These are phyloP conservation scores for Tragelaphus imberbis DNA, from an alignment of 2,113 vertebrate genomes.

Conservation along the genomic window DNA sequence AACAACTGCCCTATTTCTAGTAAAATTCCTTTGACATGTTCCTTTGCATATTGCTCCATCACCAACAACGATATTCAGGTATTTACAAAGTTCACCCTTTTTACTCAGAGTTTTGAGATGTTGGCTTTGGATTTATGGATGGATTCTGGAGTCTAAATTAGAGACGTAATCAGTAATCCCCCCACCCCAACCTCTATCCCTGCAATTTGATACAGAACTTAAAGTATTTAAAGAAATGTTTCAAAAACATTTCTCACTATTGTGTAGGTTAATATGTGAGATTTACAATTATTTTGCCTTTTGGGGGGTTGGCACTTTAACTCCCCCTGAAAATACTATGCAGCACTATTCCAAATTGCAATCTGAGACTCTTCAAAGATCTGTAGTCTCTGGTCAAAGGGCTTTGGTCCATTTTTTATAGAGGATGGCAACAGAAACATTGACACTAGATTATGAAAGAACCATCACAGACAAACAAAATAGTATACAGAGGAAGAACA, in stretches of 20 bases:
- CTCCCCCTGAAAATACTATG: neutral
- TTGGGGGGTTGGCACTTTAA: neutral
- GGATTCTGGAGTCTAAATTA: slow-evolving; percentile 31
- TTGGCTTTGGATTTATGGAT: neutral
- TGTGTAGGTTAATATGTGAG: neutral
- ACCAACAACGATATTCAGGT: neutral
- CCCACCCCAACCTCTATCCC: neutral
- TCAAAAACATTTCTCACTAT: slow-evolving; percentile 1
- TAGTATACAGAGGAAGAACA: neutral
- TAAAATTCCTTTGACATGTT: neutral
- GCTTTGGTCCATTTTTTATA: neutral
- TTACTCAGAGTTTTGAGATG: neutral
- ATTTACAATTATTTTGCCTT: neutral
- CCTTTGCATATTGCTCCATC: neutral
- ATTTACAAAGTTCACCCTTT: neutral
- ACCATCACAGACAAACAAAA: neutral
- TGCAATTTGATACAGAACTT: neutral
- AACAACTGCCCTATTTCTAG: slow-evolving; percentile 13
- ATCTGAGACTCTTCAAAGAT: slow-evolving; percentile 61
- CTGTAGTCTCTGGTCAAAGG: neutral
- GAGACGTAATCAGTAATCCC: neutral
- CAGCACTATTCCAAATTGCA: neutral
- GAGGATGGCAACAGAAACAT: neutral
- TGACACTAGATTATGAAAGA: neutral
- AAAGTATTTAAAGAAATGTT: slow-evolving; percentile 35